Evolutionary conservation across 1,140 invertebrate genomes (phyloP).

Genomic region (Littorina saxatilis): DNA sequence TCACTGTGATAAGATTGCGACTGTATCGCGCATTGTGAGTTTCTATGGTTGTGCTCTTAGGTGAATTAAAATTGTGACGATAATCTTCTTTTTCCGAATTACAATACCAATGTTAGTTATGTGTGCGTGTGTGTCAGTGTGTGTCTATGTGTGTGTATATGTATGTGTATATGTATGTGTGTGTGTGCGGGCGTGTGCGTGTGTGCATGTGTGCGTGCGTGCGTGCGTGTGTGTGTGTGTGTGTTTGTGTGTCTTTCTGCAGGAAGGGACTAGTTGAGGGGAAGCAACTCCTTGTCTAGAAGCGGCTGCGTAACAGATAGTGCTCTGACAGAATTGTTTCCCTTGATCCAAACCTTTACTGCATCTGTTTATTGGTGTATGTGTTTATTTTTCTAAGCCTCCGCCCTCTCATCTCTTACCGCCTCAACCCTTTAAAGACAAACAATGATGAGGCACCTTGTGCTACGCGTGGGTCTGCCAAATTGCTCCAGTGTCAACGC

Average conservation of each 20-base stretch:
- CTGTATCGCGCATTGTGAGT: neutral
- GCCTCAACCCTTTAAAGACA: too few relatives aligned
- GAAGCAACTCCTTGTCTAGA: neutral
- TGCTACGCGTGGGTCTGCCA: too few relatives aligned
- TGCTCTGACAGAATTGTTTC: too few relatives aligned
- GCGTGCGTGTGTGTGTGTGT: neutral
- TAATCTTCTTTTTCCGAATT: neutral
- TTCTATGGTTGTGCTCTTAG: neutral
- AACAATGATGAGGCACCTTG: too few relatives aligned
- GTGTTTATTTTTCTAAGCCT: too few relatives aligned
- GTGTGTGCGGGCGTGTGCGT: neutral
- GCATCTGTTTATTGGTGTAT: too few relatives aligned
- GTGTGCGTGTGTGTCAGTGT: conserved; percentile 3
- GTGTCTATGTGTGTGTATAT: neutral
- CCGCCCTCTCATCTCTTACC: too few relatives aligned
- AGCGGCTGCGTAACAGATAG: neutral
- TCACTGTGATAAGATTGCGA: neutral
- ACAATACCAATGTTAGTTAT: neutral
- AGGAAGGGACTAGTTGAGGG: neutral
- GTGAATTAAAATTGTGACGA: neutral
- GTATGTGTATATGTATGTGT: neutral
- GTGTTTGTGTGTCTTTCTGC: neutral
- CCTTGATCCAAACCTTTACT: too few relatives aligned
- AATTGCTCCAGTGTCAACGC: too few relatives aligned
- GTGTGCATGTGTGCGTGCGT: neutral